Conservation (phyloP, 2,888 invertebrate species). For the Boloria selene region DNA sequence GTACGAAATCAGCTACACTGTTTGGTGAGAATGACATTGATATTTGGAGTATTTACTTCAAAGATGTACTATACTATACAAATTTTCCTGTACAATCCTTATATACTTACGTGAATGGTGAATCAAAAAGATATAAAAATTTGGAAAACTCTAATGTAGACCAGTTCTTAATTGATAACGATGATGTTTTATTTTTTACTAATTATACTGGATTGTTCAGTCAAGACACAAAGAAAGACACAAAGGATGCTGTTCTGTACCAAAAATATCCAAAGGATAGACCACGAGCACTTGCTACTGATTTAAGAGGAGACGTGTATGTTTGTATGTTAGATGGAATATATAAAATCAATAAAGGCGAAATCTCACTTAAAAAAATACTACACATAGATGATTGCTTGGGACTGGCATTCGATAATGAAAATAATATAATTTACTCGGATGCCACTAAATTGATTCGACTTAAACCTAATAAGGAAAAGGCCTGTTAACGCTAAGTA, state of each 20-base stretch:
- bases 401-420: constrained; percentile 65
- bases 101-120: constrained; percentile 53
- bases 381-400: constrained; percentile 57
- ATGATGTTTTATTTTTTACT: constrained; percentile 57
- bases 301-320: constrained; percentile 56
- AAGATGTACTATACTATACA: constrained; percentile 60
- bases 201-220: constrained; percentile 62
- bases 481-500: constrained; percentile 37
- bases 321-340: constrained; percentile 60
- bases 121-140: constrained; percentile 53
- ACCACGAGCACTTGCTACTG: constrained; percentile 58
- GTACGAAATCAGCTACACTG: constrained; percentile 52
- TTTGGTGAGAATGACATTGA: constrained; percentile 51
- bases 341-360: constrained; percentile 52
- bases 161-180: constrained; percentile 61
- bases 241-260: constrained; percentile 53
- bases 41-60: constrained; percentile 65
- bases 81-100: constrained; percentile 62
- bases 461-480: constrained; percentile 41
- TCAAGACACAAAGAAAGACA: constrained; percentile 59
- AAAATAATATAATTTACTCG: constrained; percentile 64
- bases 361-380: constrained; percentile 48
- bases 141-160: constrained; percentile 68
- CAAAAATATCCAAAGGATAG: constrained; percentile 41
- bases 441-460: constrained; percentile 52